A percentile compares a stretch with the other conserved stretches of the same genome.
These are phyloP conservation scores for Melanotaenia pygmaea DNA, from an alignment of 2,797 vertebrate genomes.

Conservation along the genomic window DNA sequence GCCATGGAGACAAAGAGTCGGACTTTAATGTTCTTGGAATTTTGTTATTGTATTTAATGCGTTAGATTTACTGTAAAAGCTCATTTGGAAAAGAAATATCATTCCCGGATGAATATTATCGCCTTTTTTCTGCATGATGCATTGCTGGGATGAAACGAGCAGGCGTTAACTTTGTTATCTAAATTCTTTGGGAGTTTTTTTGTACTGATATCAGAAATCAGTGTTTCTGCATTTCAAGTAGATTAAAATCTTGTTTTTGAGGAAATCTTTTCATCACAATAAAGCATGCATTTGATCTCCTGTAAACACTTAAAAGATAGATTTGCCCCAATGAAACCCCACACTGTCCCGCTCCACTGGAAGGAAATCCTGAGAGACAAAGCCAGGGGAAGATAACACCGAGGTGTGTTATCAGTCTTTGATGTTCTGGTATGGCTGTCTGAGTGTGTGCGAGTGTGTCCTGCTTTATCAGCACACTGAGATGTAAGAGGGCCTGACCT, in stretches of 20 bases:
- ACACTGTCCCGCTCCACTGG: background rate
- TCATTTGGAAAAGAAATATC: conserved; percentile 17
- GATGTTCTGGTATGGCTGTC: conserved; percentile 52
- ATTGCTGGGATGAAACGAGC: background rate
- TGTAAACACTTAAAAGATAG: conserved; percentile 25
- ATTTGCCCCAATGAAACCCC: conserved; percentile 18
- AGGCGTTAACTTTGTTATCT: background rate
- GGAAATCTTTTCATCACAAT: conserved; percentile 36
- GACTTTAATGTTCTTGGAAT: conserved; percentile 13
- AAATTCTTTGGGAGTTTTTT: background rate
- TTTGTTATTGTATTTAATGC: background rate
- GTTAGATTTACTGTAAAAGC: background rate
- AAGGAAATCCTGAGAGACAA: conserved; percentile 27
- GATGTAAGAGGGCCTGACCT: conserved; percentile 68
- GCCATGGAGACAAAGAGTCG: conserved; percentile 28
- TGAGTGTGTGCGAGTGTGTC: conserved; percentile 51
- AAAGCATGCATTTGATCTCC: conserved; percentile 41
- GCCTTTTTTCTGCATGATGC: background rate
- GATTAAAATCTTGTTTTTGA: conserved; percentile 48
- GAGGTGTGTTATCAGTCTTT: conserved; percentile 66
- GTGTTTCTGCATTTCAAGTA: background rate
- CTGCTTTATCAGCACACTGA: conserved; percentile 65
- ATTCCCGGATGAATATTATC: background rate
- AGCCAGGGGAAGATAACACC: conserved; percentile 52
- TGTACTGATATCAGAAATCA: conserved; percentile 14